Base-by-base conservation (phyloP, 2,113 vertebrate species). In the Mystacornis crossleyi region DNA sequence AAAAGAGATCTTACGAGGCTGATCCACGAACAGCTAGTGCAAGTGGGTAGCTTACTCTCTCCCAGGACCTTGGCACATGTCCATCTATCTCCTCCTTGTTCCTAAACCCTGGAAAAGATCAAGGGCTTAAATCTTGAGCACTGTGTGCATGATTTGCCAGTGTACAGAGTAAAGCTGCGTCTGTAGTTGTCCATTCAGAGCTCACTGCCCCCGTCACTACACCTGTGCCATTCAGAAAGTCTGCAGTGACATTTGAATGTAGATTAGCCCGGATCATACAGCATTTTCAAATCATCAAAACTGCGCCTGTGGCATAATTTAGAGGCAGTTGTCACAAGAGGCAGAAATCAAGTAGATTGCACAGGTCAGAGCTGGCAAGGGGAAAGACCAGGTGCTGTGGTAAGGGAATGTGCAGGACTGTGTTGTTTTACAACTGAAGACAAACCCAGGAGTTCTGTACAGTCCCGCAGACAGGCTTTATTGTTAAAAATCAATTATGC, bases 401-500 rank as follows among this genome's bases (percentile, higher is more conserved):
- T 15, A 34, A 83, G 67, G 73, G 61, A 58, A 40, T 28, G 42
- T 50, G 8, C 33, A 67, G 82, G 50, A 6, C 88, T 62, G 51
- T 0, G 1, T 43, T 81, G 67, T 86, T 93, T 54, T 71, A 74
- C 72, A 86, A 75, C 75, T 67, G 40, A n/a, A 61, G 73, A 83
- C 82, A 93, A 86, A 51, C 18, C 42, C 64, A 9, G 92, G 94
- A 95, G 93, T 65, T 89, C 86, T 74, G 67, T 67, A 12, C 54
- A 70, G 92, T 90, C 58, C 91, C 90, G 90, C 82, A 90, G 91
- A 86, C 86, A 90, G 72, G 86, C 79, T 90, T 93, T 95, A 81
- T 69, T 12, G 11, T 86, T 93, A 89, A 86, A 94, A 95, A 93
- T 95, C 96, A 90, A 73, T 95, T 95, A 86, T 92, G 89, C 91